phyloP scores from a whole-genome alignment of 2,797 vertebrate species.

The Myotis vivesi region DNA sequence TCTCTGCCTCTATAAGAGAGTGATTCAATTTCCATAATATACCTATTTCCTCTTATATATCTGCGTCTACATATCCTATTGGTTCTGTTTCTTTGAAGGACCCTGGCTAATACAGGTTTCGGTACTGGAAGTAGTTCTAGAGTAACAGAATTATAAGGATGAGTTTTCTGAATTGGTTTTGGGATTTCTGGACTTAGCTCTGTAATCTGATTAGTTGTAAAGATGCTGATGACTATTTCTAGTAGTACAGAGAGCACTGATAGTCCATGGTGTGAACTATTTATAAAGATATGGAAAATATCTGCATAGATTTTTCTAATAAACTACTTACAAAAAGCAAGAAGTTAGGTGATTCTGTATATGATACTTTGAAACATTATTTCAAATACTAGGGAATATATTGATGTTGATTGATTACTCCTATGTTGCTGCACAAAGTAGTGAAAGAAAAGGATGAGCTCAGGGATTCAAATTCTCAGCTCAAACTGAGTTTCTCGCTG shows the following conservation, averaged over 20 bases:
- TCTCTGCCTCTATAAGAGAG: not conserved
- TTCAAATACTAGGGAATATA: not conserved
- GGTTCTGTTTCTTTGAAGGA: not conserved
- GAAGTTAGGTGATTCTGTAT: not conserved
- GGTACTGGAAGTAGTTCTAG: not conserved
- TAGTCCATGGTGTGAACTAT: not conserved
- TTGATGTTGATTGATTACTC: not conserved
- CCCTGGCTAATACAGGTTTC: not conserved
- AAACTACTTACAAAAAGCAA: not conserved
- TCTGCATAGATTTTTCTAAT: not conserved
- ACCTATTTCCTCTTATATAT: not conserved
- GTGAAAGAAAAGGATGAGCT: not conserved
- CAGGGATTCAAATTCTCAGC: not conserved
- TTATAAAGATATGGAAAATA: not conserved
- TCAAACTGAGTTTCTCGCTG: not conserved
- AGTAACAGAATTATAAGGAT: not conserved
- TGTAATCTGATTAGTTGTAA: not conserved
- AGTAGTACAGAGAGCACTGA: not conserved
- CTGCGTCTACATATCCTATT: not conserved
- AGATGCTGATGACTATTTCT: not conserved
- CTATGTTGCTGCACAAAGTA: not conserved
- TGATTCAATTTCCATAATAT: not conserved
- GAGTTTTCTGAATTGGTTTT: not conserved
- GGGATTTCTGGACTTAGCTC: not conserved
- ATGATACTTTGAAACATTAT: not conserved